phyloP scores from a whole-genome alignment of 2,888 invertebrate genomes.

The Patella ulyssiponensis region DNA sequence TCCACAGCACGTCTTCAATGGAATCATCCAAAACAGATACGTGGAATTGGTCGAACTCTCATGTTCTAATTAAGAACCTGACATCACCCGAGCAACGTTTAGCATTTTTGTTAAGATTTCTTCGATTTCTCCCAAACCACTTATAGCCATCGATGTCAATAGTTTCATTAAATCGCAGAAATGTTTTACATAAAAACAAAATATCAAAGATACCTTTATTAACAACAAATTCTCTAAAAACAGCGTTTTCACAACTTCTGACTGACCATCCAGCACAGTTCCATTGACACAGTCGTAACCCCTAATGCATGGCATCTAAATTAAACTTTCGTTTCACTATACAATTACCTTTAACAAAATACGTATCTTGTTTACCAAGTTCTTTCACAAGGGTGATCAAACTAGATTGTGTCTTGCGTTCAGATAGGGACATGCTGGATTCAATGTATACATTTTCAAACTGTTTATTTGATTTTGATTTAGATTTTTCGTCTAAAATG shows the following conservation, averaged over 20 bases:
- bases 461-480: not conserved
- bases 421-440: not conserved
- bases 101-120: conserved; percentile 18
- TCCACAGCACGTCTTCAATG: conserved; percentile 16
- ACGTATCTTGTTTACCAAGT: conserved; percentile 14
- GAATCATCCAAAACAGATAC: conserved; percentile 19
- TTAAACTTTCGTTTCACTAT: conserved; percentile 1
- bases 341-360: conserved; percentile 12
- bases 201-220: conserved; percentile 12
- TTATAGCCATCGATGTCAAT: conserved; percentile 17
- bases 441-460: conserved; percentile 12
- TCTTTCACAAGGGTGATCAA: conserved; percentile 11
- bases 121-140: conserved; percentile 24
- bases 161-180: conserved; percentile 11
- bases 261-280: conserved; percentile 8
- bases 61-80: conserved; percentile 19
- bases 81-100: conserved; percentile 25
- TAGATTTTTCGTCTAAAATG: conserved; percentile 1
- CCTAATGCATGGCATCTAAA: conserved; percentile 5
- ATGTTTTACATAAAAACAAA: conserved; percentile 18
- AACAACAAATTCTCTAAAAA: conserved; percentile 15
- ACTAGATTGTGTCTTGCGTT: conserved; percentile 12
- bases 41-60: conserved; percentile 7
- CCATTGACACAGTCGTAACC: conserved; percentile 15
- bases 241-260: not conserved